Percentiles rank a stretch among this genome's conserved stretches.
These are phyloP conservation scores for Catostomus latipinnis DNA, from an alignment of 2,797 vertebrate genomes.

Conservation along the genomic window DNA sequence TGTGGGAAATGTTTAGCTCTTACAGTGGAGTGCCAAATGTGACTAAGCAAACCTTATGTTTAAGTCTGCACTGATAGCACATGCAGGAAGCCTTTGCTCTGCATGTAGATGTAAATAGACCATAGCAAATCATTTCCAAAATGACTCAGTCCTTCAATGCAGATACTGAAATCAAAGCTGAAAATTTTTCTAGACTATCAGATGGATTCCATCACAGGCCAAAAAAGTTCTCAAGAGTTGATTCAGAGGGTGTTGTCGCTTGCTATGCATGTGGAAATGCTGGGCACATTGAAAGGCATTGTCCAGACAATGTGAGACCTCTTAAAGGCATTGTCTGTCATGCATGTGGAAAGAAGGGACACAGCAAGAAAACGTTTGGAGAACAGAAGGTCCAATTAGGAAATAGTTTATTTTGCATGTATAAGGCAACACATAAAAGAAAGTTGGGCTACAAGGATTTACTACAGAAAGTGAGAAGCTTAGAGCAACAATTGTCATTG, in stretches of 20 bases:
- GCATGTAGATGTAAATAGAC: not conserved
- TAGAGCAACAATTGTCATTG: not conserved
- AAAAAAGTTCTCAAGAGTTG: not conserved
- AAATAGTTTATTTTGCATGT: not conserved
- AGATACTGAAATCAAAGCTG: not conserved
- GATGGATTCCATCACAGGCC: not conserved
- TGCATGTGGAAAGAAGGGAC: not conserved
- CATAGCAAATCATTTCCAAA: not conserved
- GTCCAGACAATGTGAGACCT: not conserved
- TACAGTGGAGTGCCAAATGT: no score
- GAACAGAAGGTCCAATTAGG: not conserved
- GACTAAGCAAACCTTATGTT: not conserved
- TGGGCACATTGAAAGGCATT: not conserved
- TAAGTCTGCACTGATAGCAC: no score
- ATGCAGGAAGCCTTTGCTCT: not conserved
- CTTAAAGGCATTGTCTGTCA: not conserved
- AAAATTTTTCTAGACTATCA: not conserved
- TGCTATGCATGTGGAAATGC: not conserved
- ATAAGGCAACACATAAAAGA: not conserved
- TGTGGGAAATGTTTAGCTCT: no score
- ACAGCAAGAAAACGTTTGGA: not conserved
- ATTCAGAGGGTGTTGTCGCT: not conserved
- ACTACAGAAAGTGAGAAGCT: not conserved
- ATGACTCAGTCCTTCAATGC: not conserved
- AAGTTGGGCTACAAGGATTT: not conserved